Conservation (phyloP, 1,140 invertebrate species). For the Lethrus apterus region DNA sequence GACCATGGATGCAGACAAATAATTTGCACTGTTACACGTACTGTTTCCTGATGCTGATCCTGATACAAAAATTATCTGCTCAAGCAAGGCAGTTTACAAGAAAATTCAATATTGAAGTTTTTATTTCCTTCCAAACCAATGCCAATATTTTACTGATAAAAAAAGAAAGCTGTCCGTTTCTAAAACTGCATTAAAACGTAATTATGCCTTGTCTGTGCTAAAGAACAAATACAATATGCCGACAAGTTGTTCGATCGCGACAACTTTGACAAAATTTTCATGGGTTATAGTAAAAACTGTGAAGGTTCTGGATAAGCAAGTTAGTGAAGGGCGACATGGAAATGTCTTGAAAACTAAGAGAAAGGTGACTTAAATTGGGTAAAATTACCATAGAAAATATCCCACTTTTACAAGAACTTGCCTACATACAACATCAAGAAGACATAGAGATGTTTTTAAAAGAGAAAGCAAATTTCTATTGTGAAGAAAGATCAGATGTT, state of each 20-base stretch:
- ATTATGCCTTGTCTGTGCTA: background rate
- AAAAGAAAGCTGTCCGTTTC: conserved; percentile 10
- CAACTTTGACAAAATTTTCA: conserved; percentile 1
- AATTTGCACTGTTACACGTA: no score
- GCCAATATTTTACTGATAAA: conserved; percentile 44
- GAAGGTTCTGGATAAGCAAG: background rate
- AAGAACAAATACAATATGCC: conserved; percentile 2
- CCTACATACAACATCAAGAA: no score
- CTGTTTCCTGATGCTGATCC: no score
- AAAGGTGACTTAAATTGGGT: conserved; percentile 16
- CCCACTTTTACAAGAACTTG: conserved; percentile 44
- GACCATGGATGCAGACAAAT: no score
- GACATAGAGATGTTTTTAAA: no score
- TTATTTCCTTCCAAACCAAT: conserved; percentile 51
- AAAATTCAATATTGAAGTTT: conserved; percentile 45
- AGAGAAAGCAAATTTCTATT: no score
- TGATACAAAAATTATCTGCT: conserved; percentile 34
- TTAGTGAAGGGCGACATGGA: no score
- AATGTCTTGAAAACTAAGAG: conserved; percentile 27
- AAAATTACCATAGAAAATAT: conserved; percentile 34
- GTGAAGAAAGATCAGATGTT: conserved; percentile 27
- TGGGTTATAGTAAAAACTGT: conserved; percentile 3
- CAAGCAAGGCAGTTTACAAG: conserved; percentile 40
- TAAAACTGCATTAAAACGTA: background rate
- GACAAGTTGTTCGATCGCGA: background rate